Evolutionary conservation across 2,797 vertebrate genomes (phyloP).

Genomic region (Sus cebifrons): DNA sequence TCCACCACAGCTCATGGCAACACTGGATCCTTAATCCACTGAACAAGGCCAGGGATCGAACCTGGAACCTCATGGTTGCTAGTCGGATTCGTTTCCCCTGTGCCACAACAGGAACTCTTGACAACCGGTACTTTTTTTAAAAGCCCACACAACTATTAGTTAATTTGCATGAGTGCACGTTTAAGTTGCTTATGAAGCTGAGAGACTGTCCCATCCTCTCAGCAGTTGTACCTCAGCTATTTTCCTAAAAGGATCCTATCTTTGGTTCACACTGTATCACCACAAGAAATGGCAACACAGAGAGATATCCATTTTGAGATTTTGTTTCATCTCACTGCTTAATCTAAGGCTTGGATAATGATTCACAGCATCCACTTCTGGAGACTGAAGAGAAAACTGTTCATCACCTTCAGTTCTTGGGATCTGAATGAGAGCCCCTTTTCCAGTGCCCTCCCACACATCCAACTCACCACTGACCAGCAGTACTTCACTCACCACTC

Average conservation of each 20-base stretch:
- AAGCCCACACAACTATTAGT: neutral
- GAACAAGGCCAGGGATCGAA: too few relatives aligned
- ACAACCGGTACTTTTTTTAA: neutral
- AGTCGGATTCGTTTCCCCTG: too few relatives aligned
- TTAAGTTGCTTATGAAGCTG: neutral
- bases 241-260: neutral
- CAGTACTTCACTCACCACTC: neutral
- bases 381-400: neutral
- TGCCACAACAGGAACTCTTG: too few relatives aligned
- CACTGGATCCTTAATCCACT: too few relatives aligned
- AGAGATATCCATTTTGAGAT: neutral
- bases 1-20: too few relatives aligned
- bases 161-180: neutral
- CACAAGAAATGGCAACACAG: neutral
- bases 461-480: too few relatives aligned
- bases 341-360: neutral
- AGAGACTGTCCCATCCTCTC: neutral
- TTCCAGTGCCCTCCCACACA: neutral
- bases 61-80: too few relatives aligned
- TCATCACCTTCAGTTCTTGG: neutral
- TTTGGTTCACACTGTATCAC: neutral
- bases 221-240: neutral
- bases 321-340: neutral
- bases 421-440: neutral
- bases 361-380: conserved; percentile 7